These are phyloP conservation scores for Leucophenga montana DNA, from an alignment of 2,888 invertebrate species.

Conservation along the genomic window DNA sequence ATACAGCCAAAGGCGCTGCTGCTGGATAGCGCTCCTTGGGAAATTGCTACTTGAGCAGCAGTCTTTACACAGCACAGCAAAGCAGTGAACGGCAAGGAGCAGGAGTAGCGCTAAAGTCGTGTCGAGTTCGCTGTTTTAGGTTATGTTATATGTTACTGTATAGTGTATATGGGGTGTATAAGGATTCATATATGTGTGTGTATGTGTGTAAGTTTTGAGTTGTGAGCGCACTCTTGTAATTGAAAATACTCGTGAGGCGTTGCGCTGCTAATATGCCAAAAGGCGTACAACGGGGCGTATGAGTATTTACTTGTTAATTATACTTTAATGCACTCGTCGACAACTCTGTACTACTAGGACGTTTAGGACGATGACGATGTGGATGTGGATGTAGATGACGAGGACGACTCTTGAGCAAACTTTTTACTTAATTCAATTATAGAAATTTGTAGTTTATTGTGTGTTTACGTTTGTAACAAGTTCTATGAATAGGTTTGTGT, in stretches of 20 bases:
- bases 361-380: too few relatives aligned
- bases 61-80: not conserved
- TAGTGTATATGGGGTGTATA: not conserved
- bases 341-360: not conserved
- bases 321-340: slow-evolving; percentile 52
- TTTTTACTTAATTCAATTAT: slow-evolving; percentile 63
- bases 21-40: slow-evolving; percentile 6
- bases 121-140: slow-evolving; percentile 29
- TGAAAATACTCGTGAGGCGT: slow-evolving; percentile 38
- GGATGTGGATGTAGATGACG: not conserved
- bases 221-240: slow-evolving; percentile 1
- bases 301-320: slow-evolving; percentile 62
- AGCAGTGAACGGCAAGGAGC: too few relatives aligned
- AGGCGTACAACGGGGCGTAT: slow-evolving; percentile 30
- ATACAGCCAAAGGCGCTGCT: slow-evolving; percentile 10
- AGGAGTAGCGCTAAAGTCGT: not conserved
- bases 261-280: slow-evolving; percentile 56
- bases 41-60: slow-evolving; percentile 17
- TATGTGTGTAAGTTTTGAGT: slow-evolving; percentile 24
- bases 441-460: slow-evolving; percentile 14
- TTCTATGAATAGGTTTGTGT: not conserved
- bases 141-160: slow-evolving; percentile 32
- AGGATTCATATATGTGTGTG: slow-evolving; percentile 1
- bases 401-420: slow-evolving; percentile 51
- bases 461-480: not conserved